Base-by-base conservation (phyloP, 2,888 invertebrate genomes). In the Euproctis similis region DNA sequence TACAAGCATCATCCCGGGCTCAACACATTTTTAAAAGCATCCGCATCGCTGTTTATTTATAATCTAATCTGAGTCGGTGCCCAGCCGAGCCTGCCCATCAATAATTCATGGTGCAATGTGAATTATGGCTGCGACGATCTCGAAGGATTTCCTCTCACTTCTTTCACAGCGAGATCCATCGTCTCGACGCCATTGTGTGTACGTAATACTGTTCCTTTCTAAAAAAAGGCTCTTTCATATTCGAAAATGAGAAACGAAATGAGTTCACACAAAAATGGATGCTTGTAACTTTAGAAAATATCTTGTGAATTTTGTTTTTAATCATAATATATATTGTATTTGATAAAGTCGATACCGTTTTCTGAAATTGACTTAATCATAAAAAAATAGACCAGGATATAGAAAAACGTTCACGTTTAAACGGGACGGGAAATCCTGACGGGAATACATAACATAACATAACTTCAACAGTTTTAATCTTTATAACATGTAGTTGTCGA, bases 101-200 rank as follows among this genome's bases (percentile, higher is more conserved):
- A 76, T 76, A 76, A 76, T 76, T 75, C 76, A 76, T 76, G 50
- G 38, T 43, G 48, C 35, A 37, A 34, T 42, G 54, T 69, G 68
- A 74, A 61, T 73, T 74, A 76, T 71, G 53, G 59, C 58, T 43
- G 41, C 50, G 54, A 65, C 64, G 62, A 63, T 67, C 63, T 63
- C 46, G 37, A 41, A 42, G 66, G 66, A 65, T 68, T 66, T 67
- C 64, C 69, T 59, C 57, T 52, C 49, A 50, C 50, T 60, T 63
- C 52, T n/a, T n/a, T n/a, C n/a, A 50, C n/a, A 10, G 4, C 31
- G 34, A 45, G 42, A 39, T 39, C 33, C 31, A 39, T 30, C 32
- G 31, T 25, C 35, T 36, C 21, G 34, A 10, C 13, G 16, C 48
- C 26, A 48, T 54, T 51, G 45, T 39, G 30, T 16, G 31, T 16